Conservation (phyloP, 2,888 invertebrate species). For the Spisula solida region DNA sequence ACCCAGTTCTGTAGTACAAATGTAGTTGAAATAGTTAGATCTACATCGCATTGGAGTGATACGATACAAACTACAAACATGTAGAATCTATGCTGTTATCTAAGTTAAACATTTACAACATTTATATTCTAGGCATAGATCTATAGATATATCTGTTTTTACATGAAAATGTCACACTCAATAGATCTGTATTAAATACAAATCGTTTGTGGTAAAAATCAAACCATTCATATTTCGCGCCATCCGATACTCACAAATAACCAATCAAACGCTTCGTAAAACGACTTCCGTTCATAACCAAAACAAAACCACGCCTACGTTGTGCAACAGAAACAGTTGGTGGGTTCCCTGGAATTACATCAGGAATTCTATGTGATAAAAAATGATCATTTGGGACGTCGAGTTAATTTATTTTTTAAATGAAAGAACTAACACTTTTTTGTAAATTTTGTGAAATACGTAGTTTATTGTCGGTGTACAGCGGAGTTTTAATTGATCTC, state of each 20-base stretch:
- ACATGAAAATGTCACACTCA: too few species aligned
- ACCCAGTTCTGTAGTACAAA: too few species aligned
- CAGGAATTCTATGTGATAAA: neutral
- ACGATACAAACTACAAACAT: too few species aligned
- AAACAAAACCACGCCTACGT: conserved; percentile 83
- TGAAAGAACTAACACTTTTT: neutral
- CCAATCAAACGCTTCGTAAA: conserved; percentile 51
- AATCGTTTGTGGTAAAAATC: too few species aligned
- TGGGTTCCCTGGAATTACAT: conserved; percentile 12
- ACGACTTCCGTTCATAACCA: conserved; percentile 78
- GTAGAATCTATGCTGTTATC: too few species aligned
- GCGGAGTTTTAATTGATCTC: neutral
- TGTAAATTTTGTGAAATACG: neutral
- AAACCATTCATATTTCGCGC: conserved; percentile 24
- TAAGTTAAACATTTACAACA: too few species aligned
- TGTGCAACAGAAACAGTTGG: conserved; percentile 63
- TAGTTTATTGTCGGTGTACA: neutral
- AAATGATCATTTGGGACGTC: neutral
- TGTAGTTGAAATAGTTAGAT: too few species aligned
- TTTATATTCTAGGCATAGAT: too few species aligned
- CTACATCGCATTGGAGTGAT: too few species aligned
- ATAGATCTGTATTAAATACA: too few species aligned
- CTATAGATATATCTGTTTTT: too few species aligned
- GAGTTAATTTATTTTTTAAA: neutral
- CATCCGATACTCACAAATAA: neutral